Evolutionary conservation across 2,113 vertebrate species (phyloP), one percentile per base, ranked within the genome.

Genomic region (Periophthalmodon schlosseri): DNA sequence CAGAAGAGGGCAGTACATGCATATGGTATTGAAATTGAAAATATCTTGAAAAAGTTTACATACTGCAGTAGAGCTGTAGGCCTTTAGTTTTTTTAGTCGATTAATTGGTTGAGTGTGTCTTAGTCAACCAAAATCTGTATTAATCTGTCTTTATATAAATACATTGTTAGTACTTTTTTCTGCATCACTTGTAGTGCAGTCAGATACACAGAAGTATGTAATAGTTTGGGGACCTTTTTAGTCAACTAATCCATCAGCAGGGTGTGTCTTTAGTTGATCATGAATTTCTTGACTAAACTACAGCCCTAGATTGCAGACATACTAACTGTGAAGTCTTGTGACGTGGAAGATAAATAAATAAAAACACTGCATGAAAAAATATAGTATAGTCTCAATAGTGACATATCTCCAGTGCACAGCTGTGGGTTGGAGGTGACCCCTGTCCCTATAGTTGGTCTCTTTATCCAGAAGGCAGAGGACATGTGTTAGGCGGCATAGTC

Each of bases 371-470:
- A 14, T 24, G 16, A 3, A 36, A 18, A 16, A 34, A 1, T 5
- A 36, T 63, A 8, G 10, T 18, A 9, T 5, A 34, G 15, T 34
- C 1, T 34, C 28, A 34, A 36, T 18, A 9, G 15, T 34, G 14
- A 18, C 18, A 63, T 36, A 33, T 33, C 23, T 54, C 33, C 24
- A 4, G 28, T 34, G 23, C 21, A 10, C 9, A 39, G 2, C 61
- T 49, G 23, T 68, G 58, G 72, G 70, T 54, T 74, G 73, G 66
- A 83, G 71, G 83, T 85, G 83, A 87, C 86, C 83, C 78, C 70
- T 75, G 50, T 64, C 39, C 20, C 44, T 18, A 49, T 58, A 67
- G 56, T 50, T 39, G 68, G 66, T 63, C 44, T 49, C 69, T 65
- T 60, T 67, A n/a, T 54, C 36, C 24, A 24, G 33, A 23, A 67